phyloP scores from a whole-genome alignment of 2,797 vertebrate species.

The Sciurus carolinensis region DNA sequence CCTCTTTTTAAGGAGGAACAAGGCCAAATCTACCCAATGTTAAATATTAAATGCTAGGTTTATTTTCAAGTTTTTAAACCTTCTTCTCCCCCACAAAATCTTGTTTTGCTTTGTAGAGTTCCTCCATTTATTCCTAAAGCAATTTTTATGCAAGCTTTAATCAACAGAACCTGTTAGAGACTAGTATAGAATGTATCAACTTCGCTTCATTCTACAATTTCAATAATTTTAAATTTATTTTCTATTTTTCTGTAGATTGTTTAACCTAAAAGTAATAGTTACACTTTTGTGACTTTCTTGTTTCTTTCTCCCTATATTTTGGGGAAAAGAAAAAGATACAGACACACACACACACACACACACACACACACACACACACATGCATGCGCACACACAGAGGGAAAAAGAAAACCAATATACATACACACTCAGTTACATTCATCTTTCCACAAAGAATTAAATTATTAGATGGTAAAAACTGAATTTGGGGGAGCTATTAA shows the following conservation, averaged over 20 bases:
- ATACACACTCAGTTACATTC: background rate
- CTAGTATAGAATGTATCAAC: background rate
- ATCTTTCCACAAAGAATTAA: conserved; percentile 51
- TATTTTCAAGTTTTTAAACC: conserved; percentile 35
- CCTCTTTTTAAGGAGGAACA: background rate
- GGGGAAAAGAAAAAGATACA: background rate
- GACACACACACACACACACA: no score
- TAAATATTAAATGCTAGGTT: background rate
- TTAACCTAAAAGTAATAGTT: conserved; percentile 40
- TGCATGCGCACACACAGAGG: no score
- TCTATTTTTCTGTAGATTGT: conserved; percentile 8
- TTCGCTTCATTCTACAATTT: conserved; percentile 9
- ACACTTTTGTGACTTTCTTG: background rate
- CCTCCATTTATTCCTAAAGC: conserved; percentile 43
- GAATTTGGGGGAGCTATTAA: background rate
- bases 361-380: no score
- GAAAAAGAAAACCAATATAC: no score
- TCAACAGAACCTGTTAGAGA: conserved; percentile 29
- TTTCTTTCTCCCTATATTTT: background rate
- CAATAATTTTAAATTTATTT: conserved; percentile 55
- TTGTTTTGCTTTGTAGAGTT: conserved; percentile 29
- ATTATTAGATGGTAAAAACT: conserved; percentile 20
- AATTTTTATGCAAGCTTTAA: conserved; percentile 37
- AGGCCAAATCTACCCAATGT: background rate
- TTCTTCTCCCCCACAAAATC: background rate